Percentiles rank a stretch among this genome's conserved stretches.
phyloP scores from a whole-genome alignment of 1,140 invertebrate species.

The Panagrolaimus sp. region DNA sequence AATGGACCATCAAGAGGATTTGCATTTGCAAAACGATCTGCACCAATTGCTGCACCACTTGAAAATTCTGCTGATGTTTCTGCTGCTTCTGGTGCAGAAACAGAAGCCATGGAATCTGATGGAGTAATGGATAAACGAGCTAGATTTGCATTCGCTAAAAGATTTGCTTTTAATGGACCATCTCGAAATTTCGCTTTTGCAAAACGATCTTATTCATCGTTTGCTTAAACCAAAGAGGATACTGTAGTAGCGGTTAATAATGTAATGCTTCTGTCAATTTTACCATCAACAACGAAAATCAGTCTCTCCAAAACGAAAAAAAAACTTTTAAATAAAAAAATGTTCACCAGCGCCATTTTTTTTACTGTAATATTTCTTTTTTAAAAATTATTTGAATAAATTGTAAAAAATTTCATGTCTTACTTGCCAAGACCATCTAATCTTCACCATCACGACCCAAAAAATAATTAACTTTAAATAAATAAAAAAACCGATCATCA shows the following conservation, averaged over 20 bases:
- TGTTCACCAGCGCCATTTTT: constrained; percentile 11
- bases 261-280: constrained; percentile 16
- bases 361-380: too few relatives aligned
- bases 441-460: too few relatives aligned
- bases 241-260: too few relatives aligned
- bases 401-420: too few relatives aligned
- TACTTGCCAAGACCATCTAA: too few relatives aligned
- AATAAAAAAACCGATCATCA: too few relatives aligned
- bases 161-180: background rate
- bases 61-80: too few relatives aligned
- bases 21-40: background rate
- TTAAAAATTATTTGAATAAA: too few relatives aligned
- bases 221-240: background rate
- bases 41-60: background rate
- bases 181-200: background rate
- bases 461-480: too few relatives aligned
- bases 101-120: too few relatives aligned
- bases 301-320: constrained; percentile 36
- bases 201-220: background rate
- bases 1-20: background rate
- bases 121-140: background rate
- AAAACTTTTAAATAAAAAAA: constrained; percentile 25
- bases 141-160: background rate
- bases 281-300: constrained; percentile 41
- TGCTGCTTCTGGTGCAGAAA: background rate